Conservation (phyloP, 1,140 invertebrate genomes). For the Xylocopa sonorina region DNA sequence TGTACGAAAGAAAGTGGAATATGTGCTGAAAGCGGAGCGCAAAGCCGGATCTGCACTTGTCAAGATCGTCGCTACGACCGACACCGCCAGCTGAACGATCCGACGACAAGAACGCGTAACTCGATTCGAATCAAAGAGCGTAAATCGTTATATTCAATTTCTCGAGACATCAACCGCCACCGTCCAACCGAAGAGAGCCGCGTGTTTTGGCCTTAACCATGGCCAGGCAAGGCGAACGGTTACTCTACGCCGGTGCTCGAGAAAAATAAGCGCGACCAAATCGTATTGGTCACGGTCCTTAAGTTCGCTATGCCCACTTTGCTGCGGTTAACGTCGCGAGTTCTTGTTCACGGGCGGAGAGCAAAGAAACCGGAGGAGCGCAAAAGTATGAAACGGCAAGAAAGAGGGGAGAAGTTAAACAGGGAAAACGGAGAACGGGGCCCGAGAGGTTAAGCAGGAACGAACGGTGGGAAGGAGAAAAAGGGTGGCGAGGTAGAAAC, state of each 20-base stretch:
- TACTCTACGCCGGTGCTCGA: conserved; percentile 25
- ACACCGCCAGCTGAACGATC: too few species aligned
- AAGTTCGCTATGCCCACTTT: conserved; percentile 71
- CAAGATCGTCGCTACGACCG: too few species aligned
- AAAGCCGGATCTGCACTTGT: too few species aligned
- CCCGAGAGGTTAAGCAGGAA: conserved; percentile 22
- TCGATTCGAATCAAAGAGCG: too few species aligned
- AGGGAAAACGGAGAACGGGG: not conserved
- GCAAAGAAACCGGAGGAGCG: not conserved
- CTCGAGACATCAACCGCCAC: too few species aligned
- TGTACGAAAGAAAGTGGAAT: not conserved
- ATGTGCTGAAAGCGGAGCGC: too few species aligned
- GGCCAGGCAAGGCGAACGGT: not conserved
- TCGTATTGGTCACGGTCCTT: conserved; percentile 72
- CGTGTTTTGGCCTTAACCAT: too few species aligned
- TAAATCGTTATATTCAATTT: too few species aligned
- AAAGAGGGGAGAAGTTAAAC: not conserved
- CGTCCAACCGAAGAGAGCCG: too few species aligned
- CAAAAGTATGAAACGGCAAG: not conserved
- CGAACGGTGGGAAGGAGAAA: not conserved
- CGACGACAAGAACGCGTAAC: too few species aligned
- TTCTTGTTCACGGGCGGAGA: conserved; percentile 45
- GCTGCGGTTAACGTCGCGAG: conserved; percentile 66
- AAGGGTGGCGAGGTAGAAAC: too few species aligned
- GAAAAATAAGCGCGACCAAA: conserved; percentile 67